Evolutionary conservation across 2,888 invertebrate genomes (phyloP), one percentile per base, ranked within the genome.

Genomic region (Labia minor): DNA sequence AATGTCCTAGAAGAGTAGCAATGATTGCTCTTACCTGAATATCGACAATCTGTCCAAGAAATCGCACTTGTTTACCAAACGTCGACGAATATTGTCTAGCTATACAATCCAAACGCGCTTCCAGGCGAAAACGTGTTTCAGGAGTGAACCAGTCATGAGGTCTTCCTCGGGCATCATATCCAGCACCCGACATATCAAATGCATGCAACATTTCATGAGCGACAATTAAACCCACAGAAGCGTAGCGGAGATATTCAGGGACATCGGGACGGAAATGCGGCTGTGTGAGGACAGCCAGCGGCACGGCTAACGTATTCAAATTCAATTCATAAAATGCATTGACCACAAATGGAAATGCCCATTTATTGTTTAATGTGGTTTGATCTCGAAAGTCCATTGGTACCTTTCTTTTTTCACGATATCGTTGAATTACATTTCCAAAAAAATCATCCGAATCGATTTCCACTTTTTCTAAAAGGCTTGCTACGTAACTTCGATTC

Each of bases 151-250:
- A 80, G 14, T 76, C 73, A 71, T 74, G 75, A 62, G 77, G 73
- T 64, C 76, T 75, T 18, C 76, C 73, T 63, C 77, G 74, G 1
- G 75, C 75, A 72, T 78, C 77, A 65, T 77, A 73, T 74, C 49
- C 76, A 16, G 72, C 71, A 1, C 74, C 74, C 19, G 69, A 69
- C 19, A 72, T 74, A 72, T 81, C 82, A 68, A 82, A 78, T 11
- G 78, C 80, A 70, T 82, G 82, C 18, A 81, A 75, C 49, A 81
- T 78, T 72, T 81, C 81, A 71, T 82, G 81, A 20, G 79, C 79
- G 65, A 81, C 76, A 49, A 81, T 78, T 21, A 79, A 77, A 10
- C 81, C 81, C 16, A 81, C 73, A 1, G 80, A 80, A 1, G 80
- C 79, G 70, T 80, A 79, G 26, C 77, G 76, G 20, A 81, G 75